Conservation (phyloP, 1,140 invertebrate species). For the Cydia splendana region DNA sequence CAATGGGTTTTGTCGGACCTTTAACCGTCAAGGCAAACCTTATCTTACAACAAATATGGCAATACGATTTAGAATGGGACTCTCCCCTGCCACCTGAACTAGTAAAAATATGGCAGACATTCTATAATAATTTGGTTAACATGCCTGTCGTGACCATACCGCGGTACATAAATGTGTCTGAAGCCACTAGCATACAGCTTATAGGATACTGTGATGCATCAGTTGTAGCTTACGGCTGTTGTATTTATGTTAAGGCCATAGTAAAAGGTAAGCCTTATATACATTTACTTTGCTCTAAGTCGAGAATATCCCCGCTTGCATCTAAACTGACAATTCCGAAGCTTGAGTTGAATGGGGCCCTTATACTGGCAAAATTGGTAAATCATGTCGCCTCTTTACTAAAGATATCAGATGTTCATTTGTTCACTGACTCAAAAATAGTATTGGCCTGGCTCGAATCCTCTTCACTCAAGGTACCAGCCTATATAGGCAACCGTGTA, state of each 20-base stretch:
- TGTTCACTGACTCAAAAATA: conserved; percentile 37
- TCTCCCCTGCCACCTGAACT: conserved; percentile 29
- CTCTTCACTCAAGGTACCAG: conserved; percentile 22
- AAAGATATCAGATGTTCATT: conserved; percentile 17
- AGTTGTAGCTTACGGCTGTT: too few relatives aligned
- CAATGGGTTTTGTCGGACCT: conserved; percentile 44
- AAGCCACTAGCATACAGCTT: too few relatives aligned
- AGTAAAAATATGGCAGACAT: neutral
- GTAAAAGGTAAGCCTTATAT: too few relatives aligned
- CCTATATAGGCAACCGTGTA: conserved; percentile 34
- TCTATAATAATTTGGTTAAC: conserved; percentile 13
- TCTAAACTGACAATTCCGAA: conserved; percentile 32
- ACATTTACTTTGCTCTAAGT: too few relatives aligned
- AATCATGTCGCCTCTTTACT: conserved; percentile 26
- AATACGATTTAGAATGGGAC: conserved; percentile 39
- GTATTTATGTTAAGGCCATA: too few relatives aligned
- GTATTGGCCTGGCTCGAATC: conserved; percentile 34
- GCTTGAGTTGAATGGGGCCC: conserved; percentile 35
- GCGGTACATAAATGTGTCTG: too few relatives aligned
- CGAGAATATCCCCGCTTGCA: too few relatives aligned
- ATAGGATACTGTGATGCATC: too few relatives aligned
- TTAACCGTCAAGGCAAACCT: conserved; percentile 21
- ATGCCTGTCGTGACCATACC: conserved; percentile 20
- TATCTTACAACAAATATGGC: conserved; percentile 47
- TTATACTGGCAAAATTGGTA: conserved; percentile 33